Conservation (phyloP, 1,140 invertebrate species). For the Phocides pigmalion region DNA sequence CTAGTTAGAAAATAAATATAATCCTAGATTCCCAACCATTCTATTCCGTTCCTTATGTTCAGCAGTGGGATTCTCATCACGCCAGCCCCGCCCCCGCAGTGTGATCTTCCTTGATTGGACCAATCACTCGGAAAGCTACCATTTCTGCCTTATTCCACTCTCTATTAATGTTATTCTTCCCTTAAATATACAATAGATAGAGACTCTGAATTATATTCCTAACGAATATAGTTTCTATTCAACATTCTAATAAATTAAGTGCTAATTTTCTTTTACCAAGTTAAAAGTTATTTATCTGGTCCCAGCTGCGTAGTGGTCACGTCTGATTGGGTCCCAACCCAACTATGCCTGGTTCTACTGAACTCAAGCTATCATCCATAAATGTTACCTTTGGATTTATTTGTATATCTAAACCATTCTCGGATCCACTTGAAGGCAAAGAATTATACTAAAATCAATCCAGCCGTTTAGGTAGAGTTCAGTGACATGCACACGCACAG, state of each 20-base stretch:
- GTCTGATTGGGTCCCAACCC: no score
- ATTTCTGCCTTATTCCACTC: conserved; percentile 1
- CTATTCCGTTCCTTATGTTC: conserved; percentile 4
- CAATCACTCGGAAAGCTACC: conserved; percentile 50
- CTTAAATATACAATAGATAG: conserved; percentile 10
- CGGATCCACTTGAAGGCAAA: no score
- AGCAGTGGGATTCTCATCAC: not conserved
- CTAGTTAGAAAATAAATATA: no score
- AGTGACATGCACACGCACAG: no score
- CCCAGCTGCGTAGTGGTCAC: no score
- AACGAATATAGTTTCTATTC: not conserved
- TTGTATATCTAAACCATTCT: no score
- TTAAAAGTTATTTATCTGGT: no score
- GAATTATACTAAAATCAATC: no score
- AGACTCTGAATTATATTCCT: conserved; percentile 1
- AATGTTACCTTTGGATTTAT: no score
- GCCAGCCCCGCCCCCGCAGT: conserved; percentile 45
- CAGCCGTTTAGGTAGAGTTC: no score
- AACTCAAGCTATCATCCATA: no score
- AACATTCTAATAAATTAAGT: not conserved
- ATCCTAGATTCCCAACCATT: not conserved
- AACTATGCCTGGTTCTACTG: no score
- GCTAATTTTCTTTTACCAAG: not conserved
- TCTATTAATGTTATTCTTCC: conserved; percentile 4
- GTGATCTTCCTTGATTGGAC: conserved; percentile 67